Conservation (phyloP, 37 sponge, comb jelly and placozoan species). For the Halisarca cf. caerulea region DNA sequence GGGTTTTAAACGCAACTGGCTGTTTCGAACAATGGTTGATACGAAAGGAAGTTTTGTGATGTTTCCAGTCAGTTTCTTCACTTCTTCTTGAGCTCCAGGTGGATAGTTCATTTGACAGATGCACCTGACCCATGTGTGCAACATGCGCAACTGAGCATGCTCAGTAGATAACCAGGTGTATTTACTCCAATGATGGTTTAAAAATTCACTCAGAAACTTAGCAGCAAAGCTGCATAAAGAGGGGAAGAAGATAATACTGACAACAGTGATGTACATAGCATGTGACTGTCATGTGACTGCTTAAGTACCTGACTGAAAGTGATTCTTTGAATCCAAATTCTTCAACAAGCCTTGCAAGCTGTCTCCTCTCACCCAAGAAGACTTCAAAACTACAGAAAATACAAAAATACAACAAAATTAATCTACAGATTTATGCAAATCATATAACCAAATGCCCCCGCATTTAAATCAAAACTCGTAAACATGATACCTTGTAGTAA, state of each 20-base stretch:
- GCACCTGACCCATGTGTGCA: slow-evolving; percentile 53
- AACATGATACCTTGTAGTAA: too few species aligned
- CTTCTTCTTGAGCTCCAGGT: neutral
- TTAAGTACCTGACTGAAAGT: neutral
- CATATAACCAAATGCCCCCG: too few species aligned
- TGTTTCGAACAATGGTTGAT: neutral
- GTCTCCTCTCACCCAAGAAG: too few species aligned
- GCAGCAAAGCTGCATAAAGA: neutral
- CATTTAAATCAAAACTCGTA: too few species aligned
- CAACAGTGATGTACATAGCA: neutral
- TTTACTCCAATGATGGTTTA: slow-evolving; percentile 2
- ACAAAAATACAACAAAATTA: too few species aligned
- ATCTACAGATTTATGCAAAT: too few species aligned
- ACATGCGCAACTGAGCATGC: slow-evolving; percentile 25
- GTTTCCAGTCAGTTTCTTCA: slow-evolving; percentile 7
- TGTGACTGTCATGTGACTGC: neutral
- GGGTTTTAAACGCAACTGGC: neutral
- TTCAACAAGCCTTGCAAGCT: neutral
- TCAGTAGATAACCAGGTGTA: slow-evolving; percentile 9
- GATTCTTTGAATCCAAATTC: slow-evolving; percentile 29
- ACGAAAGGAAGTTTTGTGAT: neutral
- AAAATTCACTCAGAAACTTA: slow-evolving; percentile 19
- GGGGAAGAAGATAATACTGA: neutral
- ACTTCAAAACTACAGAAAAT: too few species aligned
- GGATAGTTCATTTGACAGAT: slow-evolving; percentile 39